Conservation (phyloP, 2,888 invertebrate species). For the Morinoia aosen region DNA sequence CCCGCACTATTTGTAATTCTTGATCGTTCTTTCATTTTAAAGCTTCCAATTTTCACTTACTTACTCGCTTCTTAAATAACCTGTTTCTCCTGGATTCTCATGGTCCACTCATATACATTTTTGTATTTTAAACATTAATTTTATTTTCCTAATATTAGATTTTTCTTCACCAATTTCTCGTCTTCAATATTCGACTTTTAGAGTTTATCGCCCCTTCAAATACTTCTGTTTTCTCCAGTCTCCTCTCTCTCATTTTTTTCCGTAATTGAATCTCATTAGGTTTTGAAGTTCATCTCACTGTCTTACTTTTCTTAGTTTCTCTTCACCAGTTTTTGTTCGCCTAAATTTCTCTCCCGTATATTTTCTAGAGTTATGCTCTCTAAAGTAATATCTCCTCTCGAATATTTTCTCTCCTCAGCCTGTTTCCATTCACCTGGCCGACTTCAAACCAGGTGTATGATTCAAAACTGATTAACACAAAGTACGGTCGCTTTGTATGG, state of each 20-base stretch:
- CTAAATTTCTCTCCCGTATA: not conserved
- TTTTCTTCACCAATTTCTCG: not conserved
- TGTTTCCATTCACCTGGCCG: not conserved
- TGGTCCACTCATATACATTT: not conserved
- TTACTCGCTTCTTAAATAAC: not conserved
- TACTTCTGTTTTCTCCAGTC: too few species aligned
- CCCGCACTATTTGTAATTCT: not conserved
- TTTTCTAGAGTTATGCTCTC: not conserved
- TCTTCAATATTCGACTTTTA: not conserved
- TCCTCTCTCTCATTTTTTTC: too few species aligned
- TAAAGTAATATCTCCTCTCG: not conserved
- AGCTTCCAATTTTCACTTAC: not conserved
- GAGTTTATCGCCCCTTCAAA: not conserved
- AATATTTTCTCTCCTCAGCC: not conserved
- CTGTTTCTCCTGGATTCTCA: not conserved
- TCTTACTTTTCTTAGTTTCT: not conserved
- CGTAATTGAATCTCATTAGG: too few species aligned
- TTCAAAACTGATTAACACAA: not conserved
- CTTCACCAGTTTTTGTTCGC: too few species aligned
- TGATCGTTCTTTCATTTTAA: not conserved
- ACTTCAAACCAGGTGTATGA: not conserved
- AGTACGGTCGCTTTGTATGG: not conserved
- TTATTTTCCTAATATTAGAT: not conserved
- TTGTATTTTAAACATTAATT: not conserved
- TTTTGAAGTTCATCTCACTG: not conserved